Base-by-base conservation (phyloP, 2,888 invertebrate species). In the Drosophila borealis region DNA sequence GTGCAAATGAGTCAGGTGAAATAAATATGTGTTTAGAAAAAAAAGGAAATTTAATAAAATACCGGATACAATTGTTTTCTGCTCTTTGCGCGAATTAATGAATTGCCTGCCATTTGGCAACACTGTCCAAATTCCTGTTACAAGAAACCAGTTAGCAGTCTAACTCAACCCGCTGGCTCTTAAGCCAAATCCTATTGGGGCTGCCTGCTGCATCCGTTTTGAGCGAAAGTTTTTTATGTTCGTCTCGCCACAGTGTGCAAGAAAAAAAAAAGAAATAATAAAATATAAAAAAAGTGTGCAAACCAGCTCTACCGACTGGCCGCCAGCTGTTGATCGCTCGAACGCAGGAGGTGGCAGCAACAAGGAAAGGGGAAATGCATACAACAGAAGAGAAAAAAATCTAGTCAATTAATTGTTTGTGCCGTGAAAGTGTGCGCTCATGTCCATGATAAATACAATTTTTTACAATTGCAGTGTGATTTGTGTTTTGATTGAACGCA, bases 191-290 rank as follows among this genome's bases (percentile, higher is more conserved):
- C 61, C 60, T 51, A 69, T 57, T 78, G 61, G 69, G 49, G 54
- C 48, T 42, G 69, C 55, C 66, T 64, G 74, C 74, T 71, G 89
- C 83, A 88, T 88, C 83, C 83, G 83, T 83, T 86, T 86, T 80
- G 72, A 87, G 83, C 89, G 83, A 83, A 83, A 83, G 83, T 83
- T 82, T 81, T 85, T 82, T 79, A 78, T 66, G 61, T 19, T 49
- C 57, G 66, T 56, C 69, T 74, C 45, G 48, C 41, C 59, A 53
- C 63, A 45, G 54, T 59, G 59, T 71, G 71, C 65, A 70, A 75
- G n/a, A 44, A 44, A 41, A 36, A 41, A 17, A 67, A 25, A 48
- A 46, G 0, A 19, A 34, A 34, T 5, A 37, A 29, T 29, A 29
- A 29, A 37, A 42, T 36, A 19, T n/a, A 57, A 39, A 60, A 53